Base-by-base conservation (phyloP, 1,140 invertebrate species). In the Eupristina koningsbergeri region DNA sequence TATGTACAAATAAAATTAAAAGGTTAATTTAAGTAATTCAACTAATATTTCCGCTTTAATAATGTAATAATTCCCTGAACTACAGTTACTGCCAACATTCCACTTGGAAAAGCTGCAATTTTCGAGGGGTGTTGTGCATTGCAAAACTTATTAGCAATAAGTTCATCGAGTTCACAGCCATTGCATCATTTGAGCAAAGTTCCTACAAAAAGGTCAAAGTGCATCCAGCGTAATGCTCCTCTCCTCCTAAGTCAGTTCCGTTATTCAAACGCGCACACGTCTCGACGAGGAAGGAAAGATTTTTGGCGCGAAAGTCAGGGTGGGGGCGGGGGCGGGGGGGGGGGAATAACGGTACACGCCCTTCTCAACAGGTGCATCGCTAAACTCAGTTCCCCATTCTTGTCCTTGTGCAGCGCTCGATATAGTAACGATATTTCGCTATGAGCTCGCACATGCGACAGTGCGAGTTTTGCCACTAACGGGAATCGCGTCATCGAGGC, bases 401-500 rank as follows among this genome's bases (percentile, higher is more conserved):
- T 41, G n/a, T 41, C 36, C 67, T 17, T n/a, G 36, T 45, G 5
- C 2, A 5, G 2, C 64, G 67, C 77, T 31, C 41, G 39, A 29
- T 41, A 64, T 29, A 78, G 29, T 13, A 8, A 22, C 77, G 36
- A 67, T 67, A 39, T 67, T 73, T 80, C 53, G 69, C 15, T 45
- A 50, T n/a, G 58, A 39, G 22, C 29, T 11, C 22, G 0, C 19
- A 22, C 19, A 36, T 63, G 58, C 47, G 47, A 17, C 29, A 17
- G n/a, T 5, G 34, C 74, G 63, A 22, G 22, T 7, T 39, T 29
- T 6, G 26, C 67, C 69, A 29, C 81, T 88, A 88, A 88, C 86
- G 86, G 87, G 84, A 87, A 50, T 34, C 85, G 85, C 86, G 86
- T 88, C 87, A 87, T 87, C 86, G 86, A 86, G 77, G 85, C 86